A percentile compares a stretch with the other conserved stretches of the same genome.
These are phyloP conservation scores for Euglossa dilemma DNA, from an alignment of 1,140 invertebrate species.

Conservation along the genomic window DNA sequence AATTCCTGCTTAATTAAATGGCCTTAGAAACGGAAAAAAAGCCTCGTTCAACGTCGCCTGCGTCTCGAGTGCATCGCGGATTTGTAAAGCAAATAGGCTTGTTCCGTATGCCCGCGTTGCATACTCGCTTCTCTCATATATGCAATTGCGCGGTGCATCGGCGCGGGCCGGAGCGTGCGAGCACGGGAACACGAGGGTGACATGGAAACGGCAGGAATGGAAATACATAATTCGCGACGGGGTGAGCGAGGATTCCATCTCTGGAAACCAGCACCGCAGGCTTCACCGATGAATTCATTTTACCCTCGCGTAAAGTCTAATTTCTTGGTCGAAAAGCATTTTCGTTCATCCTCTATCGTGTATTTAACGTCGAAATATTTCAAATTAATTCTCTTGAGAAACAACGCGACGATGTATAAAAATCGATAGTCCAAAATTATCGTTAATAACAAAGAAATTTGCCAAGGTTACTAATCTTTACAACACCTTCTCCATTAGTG, in stretches of 20 bases:
- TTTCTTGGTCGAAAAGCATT: too few relatives aligned
- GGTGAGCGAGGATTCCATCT: constrained; percentile 20
- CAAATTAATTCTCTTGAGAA: too few relatives aligned
- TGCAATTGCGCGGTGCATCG: constrained; percentile 52
- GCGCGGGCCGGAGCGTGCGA: constrained; percentile 4
- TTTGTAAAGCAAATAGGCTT: constrained; percentile 77
- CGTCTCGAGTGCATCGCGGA: constrained; percentile 59
- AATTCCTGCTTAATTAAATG: constrained; percentile 78
- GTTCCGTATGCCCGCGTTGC: constrained; percentile 49
- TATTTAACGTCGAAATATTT: too few relatives aligned
- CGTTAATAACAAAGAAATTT: too few relatives aligned
- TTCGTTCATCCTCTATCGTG: too few relatives aligned
- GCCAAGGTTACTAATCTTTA: too few relatives aligned
- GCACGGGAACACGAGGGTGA: constrained; percentile 33
- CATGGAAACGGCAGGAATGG: constrained; percentile 17
- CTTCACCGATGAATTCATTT: too few relatives aligned
- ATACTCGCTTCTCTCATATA: constrained; percentile 35
- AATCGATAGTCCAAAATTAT: too few relatives aligned
- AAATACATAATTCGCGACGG: constrained; percentile 43
- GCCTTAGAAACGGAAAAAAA: constrained; percentile 67
- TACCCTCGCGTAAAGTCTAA: too few relatives aligned
- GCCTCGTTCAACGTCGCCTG: constrained; percentile 54
- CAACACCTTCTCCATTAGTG: too few relatives aligned
- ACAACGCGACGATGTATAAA: too few relatives aligned
- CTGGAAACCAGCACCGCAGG: neutral